Conservation (phyloP, 1,140 invertebrate species). For the Ephestia elutella region DNA sequence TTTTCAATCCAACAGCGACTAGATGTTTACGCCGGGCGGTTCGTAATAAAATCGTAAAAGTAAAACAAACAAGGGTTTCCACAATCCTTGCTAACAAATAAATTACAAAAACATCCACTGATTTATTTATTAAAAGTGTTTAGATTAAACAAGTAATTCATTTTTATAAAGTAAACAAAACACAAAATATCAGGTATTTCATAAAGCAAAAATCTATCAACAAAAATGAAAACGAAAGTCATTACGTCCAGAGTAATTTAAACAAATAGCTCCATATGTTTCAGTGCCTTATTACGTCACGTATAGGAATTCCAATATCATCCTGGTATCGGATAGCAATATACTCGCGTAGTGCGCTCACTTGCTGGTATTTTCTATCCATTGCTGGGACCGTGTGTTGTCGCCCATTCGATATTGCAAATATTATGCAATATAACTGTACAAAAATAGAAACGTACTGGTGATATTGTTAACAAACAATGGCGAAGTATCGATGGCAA, state of each 20-base stretch:
- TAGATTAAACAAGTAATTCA: not conserved
- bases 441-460: slow-evolving; percentile 10
- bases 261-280: slow-evolving; percentile 17
- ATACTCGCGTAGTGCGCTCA: slow-evolving; percentile 45
- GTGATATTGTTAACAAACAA: slow-evolving; percentile 16
- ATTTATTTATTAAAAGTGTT: not conserved
- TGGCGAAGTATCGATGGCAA: not conserved
- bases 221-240: not conserved
- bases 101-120: not conserved
- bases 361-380: slow-evolving; percentile 50
- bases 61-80: not conserved
- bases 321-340: slow-evolving; percentile 43
- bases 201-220: not conserved
- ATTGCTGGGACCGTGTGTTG: slow-evolving; percentile 38
- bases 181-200: not conserved
- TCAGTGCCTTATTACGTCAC: slow-evolving; percentile 25
- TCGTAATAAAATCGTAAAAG: not conserved
- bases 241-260: slow-evolving; percentile 10
- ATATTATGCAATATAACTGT: slow-evolving; percentile 48
- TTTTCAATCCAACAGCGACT: not conserved
- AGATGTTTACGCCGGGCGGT: not conserved
- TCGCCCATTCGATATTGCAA: slow-evolving; percentile 48
- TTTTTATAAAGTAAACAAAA: not conserved
- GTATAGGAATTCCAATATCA: slow-evolving; percentile 53
- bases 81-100: not conserved